phyloP scores from a whole-genome alignment of 30 jellyfish, hydroid and myxozoan genomes.

The Turritopsis dohrnii region DNA sequence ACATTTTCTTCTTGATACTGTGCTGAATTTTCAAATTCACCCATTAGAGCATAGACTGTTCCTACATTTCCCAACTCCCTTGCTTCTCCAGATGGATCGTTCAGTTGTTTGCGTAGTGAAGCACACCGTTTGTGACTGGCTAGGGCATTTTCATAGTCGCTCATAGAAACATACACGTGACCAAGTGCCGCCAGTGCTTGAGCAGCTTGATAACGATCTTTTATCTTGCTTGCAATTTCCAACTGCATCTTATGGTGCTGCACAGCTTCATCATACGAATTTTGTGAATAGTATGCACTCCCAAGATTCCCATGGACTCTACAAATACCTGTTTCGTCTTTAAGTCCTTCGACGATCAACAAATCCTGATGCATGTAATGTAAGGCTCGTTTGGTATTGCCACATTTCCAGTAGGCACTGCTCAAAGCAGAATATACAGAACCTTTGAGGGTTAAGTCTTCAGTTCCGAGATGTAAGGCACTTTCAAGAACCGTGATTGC shows the following conservation, averaged over 20 bases:
- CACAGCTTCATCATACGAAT: slow-evolving; percentile 62
- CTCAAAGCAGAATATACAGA: slow-evolving; percentile 86
- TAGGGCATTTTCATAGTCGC: slow-evolving; percentile 70
- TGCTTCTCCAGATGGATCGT: slow-evolving; percentile 62
- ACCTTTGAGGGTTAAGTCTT: slow-evolving; percentile 48
- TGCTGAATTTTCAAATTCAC: slow-evolving; percentile 67
- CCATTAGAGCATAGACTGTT: slow-evolving; percentile 75
- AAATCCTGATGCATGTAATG: slow-evolving; percentile 92
- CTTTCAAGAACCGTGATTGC: slow-evolving; percentile 88
- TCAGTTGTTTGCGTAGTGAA: slow-evolving; percentile 44
- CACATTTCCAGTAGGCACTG: slow-evolving; percentile 88
- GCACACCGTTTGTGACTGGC: slow-evolving; percentile 88
- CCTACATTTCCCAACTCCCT: slow-evolving; percentile 89
- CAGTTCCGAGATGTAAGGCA: slow-evolving; percentile 86
- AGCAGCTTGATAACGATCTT: slow-evolving; percentile 49
- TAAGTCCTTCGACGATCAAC: slow-evolving; percentile 55
- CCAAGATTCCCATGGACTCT: slow-evolving; percentile 98
- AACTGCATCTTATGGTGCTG: slow-evolving; percentile 73
- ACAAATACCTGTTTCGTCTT: slow-evolving; percentile 66
- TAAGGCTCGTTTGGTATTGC: slow-evolving; percentile 69
- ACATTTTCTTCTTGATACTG: slow-evolving; percentile 62
- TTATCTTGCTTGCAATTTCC: slow-evolving; percentile 45
- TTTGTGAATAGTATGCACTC: slow-evolving; percentile 69
- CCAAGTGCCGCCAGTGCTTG: slow-evolving; percentile 89
- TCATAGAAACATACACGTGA: slow-evolving; percentile 75